Evolutionary conservation across 2,888 invertebrate species (phyloP), one percentile per base, ranked within the genome.

Genomic region (Neuroscelio doddi): DNA sequence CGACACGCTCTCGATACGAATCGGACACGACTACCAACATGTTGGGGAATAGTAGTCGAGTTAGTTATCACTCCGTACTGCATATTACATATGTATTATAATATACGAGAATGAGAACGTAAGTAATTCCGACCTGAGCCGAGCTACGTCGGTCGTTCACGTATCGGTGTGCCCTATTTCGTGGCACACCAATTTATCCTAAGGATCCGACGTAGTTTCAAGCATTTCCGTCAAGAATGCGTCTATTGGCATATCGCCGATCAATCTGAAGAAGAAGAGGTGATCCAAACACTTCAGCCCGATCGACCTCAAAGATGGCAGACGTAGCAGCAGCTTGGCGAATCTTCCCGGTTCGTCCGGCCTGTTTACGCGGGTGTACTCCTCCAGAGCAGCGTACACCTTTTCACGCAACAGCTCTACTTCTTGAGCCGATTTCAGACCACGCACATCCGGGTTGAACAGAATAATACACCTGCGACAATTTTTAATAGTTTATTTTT

Each of bases 361-460:
- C 87, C 95, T 95, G 70, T 92, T 90, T 27, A 91, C 89, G 66
- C 95, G 91, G 68, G 95, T 95, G 87, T 99, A 97, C 80, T 98
- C 97, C 86, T 99, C 98, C 75, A 99, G 88, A 50, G 96, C 93
- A 3, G 95, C 93, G 85, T 97, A 99, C 71, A 94, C 96, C 87
- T 97, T 97, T 86, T 98, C 97, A 67, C 99, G 89, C 50, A 98
- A 88, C 52, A 91, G 87, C 76, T 95, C 94, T 4, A 97, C 93
- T 78, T 94, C 93, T 73, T 89, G 89, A 21, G 91, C 90, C 55
- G 93, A 92, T 80, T 93, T 92, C 73, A 99, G 86, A 47, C 95
- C 96, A 81, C 96, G 93, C 21, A 97, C 93, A 85, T 96, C 96
- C 89, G 98, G 97, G 87, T 98, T 98, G 85, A 95, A 98, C 51